Conservation (phyloP, 2,113 vertebrate species). For the Hemichromis elongatus region DNA sequence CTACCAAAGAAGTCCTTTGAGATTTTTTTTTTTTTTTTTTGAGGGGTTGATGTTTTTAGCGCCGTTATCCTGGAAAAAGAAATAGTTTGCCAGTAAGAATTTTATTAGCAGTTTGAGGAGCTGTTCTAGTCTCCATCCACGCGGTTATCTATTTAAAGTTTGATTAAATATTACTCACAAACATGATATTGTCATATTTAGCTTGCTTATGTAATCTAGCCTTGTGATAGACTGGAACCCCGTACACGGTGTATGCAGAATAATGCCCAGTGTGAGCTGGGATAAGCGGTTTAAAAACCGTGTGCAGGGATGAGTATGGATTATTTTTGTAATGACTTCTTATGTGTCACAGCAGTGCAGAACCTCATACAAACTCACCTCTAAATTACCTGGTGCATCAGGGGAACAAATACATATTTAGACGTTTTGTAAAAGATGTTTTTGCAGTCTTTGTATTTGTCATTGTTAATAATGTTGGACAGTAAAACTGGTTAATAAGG, state of each 20-base stretch:
- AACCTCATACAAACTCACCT: neutral
- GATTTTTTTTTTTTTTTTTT: neutral
- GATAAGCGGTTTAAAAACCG: conserved; percentile 22
- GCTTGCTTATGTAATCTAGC: neutral
- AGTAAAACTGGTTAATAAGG: neutral
- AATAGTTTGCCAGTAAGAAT: neutral
- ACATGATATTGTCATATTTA: neutral
- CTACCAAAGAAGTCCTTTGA: neutral
- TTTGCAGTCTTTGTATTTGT: neutral
- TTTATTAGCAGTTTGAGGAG: neutral
- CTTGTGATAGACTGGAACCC: neutral
- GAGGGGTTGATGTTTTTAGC: neutral
- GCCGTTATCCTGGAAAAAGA: neutral
- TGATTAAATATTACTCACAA: neutral
- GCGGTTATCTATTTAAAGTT: neutral
- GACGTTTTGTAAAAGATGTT: neutral
- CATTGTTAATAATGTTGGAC: neutral
- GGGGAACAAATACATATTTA: neutral
- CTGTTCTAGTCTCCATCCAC: neutral
- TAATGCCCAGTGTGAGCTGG: neutral
- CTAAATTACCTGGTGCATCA: neutral
- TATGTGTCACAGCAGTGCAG: neutral
- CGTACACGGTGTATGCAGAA: neutral
- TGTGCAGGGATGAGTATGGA: conserved; percentile 23
- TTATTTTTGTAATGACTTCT: conserved; percentile 39